These are phyloP conservation scores for Enhydra lutris DNA, from an alignment of 2,113 vertebrate species.

Conservation along the genomic window DNA sequence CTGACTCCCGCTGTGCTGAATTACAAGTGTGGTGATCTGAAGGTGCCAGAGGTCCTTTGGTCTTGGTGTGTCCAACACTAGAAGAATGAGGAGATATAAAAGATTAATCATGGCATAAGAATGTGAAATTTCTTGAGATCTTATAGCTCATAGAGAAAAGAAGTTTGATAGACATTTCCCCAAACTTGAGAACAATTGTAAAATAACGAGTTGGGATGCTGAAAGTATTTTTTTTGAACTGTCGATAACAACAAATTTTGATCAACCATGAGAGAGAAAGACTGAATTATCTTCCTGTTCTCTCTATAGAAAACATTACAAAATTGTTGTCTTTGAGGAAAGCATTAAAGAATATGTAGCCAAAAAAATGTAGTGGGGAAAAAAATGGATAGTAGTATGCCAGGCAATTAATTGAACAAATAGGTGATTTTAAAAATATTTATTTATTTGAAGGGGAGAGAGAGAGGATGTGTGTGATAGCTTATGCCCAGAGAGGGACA, in stretches of 20 bases:
- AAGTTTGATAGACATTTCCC: not conserved
- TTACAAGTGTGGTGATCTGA: not conserved
- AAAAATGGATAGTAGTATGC: not conserved
- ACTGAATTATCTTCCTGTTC: constrained; percentile 10
- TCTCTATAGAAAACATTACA: not conserved
- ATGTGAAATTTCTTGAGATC: not conserved
- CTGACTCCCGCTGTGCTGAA: not conserved
- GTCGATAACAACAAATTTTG: not conserved
- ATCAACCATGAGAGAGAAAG: not conserved
- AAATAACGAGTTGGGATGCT: not conserved
- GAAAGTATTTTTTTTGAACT: not conserved
- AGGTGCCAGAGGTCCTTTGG: not conserved
- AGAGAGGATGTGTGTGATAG: too few relatives aligned
- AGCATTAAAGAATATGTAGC: not conserved
- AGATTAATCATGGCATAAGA: not conserved
- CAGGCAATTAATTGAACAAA: constrained; percentile 1
- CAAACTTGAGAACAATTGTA: not conserved
- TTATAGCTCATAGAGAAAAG: not conserved
- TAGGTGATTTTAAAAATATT: not conserved
- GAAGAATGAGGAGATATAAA: not conserved
- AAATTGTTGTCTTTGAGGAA: not conserved
- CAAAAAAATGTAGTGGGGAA: not conserved
- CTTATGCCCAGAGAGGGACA: not conserved
- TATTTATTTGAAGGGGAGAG: not conserved
- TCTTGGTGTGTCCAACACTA: not conserved